Evolutionary conservation across 2,113 vertebrate species (phyloP).

Genomic region (Peucedramus taeniatus): DNA sequence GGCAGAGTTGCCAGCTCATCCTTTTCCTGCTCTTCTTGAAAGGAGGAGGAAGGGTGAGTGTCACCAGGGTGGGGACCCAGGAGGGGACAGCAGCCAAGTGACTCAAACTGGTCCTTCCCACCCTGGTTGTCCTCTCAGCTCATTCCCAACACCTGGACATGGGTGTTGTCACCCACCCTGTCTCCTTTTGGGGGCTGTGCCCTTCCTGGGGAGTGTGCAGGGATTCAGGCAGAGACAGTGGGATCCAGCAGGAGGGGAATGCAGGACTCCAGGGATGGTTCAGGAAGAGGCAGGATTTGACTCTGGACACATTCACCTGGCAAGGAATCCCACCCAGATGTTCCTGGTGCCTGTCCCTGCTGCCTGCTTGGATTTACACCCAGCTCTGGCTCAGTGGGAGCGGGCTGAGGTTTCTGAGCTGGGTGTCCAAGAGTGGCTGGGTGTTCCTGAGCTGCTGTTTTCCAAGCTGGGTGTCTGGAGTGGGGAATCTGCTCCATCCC

Average conservation of each 20-base stretch:
- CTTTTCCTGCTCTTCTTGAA: background rate
- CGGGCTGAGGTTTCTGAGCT: background rate
- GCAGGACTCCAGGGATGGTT: accelerated
- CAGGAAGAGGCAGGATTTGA: background rate
- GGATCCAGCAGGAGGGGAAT: background rate
- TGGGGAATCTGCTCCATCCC: background rate
- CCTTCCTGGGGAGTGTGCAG: accelerated
- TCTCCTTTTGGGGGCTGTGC: background rate
- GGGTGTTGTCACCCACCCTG: accelerated
- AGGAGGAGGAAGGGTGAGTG: background rate
- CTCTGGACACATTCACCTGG: background rate
- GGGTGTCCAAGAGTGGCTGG: background rate
- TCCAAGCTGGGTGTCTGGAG: background rate
- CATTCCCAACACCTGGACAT: background rate
- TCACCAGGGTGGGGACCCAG: background rate
- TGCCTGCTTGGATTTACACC: background rate
- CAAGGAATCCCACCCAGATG: background rate
- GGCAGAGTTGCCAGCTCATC: background rate
- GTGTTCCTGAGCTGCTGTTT: background rate
- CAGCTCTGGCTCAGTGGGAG: background rate
- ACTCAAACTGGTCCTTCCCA: accelerated
- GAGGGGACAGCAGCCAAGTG: background rate
- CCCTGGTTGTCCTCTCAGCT: background rate
- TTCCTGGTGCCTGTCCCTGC: background rate
- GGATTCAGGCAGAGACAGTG: no score